Evolutionary conservation across 1,140 invertebrate species (phyloP).

Genomic region (Anastrepha ludens): DNA sequence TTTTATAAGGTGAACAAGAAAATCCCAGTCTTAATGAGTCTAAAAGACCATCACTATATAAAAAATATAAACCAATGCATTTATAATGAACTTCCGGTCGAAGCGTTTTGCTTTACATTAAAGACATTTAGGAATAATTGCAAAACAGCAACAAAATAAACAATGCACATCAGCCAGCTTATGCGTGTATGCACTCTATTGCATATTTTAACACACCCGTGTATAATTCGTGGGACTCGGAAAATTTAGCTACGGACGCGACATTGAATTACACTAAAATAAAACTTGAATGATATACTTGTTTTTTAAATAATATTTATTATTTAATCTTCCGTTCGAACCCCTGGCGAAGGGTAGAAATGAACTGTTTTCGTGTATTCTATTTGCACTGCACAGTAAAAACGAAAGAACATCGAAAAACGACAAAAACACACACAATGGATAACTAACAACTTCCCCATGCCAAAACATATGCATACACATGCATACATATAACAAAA

Average conservation of each 20-base stretch:
- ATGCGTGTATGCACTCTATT: too few relatives aligned
- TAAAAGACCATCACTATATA: too few relatives aligned
- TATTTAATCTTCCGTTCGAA: neutral
- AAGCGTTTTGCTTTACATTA: neutral
- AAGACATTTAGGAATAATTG: neutral
- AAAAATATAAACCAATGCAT: neutral
- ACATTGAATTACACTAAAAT: conserved; percentile 19
- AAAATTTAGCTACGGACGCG: neutral
- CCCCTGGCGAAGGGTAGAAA: neutral
- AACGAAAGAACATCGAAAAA: neutral
- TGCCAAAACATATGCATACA: neutral
- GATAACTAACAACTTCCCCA: neutral
- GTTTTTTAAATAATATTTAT: neutral
- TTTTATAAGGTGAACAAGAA: too few relatives aligned
- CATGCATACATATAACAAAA: neutral
- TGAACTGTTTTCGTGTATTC: neutral
- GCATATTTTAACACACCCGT: neutral
- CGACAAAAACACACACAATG: neutral
- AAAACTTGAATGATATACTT: neutral
- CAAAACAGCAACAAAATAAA: neutral
- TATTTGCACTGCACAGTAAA: neutral
- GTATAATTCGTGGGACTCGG: neutral
- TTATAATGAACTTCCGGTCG: neutral
- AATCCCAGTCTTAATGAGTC: too few relatives aligned
- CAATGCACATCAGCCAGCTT: neutral